These are phyloP conservation scores for Hemithea aestivaria DNA, from an alignment of 2,888 invertebrate genomes.

Conservation along the genomic window DNA sequence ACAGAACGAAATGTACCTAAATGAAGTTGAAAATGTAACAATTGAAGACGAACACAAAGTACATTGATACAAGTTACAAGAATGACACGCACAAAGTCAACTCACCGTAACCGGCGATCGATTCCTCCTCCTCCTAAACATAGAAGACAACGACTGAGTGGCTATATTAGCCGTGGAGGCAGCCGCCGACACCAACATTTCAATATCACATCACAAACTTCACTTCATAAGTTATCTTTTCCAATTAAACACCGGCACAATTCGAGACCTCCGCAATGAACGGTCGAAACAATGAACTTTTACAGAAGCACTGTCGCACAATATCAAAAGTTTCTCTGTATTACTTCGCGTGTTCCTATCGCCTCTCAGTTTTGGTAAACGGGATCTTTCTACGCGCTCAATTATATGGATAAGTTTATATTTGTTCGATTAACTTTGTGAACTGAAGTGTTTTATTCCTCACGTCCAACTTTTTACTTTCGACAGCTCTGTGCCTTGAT, in stretches of 20 bases:
- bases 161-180: constrained; percentile 47
- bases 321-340: constrained; percentile 41
- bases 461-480: no score
- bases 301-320: constrained; percentile 26
- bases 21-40: no score
- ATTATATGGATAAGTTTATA: background rate
- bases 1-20: no score
- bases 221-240: constrained; percentile 11
- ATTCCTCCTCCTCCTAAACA: constrained; percentile 56
- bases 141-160: constrained; percentile 55
- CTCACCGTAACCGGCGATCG: constrained; percentile 49
- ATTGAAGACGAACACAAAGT: no score
- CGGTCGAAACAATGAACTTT: constrained; percentile 32
- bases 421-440: no score
- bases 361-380: constrained; percentile 46
- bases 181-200: constrained; percentile 58
- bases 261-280: constrained; percentile 21
- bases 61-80: no score
- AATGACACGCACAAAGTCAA: constrained; percentile 2
- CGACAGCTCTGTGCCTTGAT: no score
- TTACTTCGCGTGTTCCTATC: constrained; percentile 36
- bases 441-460: no score
- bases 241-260: constrained; percentile 16
- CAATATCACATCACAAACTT: constrained; percentile 30
- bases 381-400: constrained; percentile 45